Evolutionary conservation across 2,113 vertebrate genomes (phyloP), one percentile per base, ranked within the genome.

Genomic region (Sylvilagus bachmani): DNA sequence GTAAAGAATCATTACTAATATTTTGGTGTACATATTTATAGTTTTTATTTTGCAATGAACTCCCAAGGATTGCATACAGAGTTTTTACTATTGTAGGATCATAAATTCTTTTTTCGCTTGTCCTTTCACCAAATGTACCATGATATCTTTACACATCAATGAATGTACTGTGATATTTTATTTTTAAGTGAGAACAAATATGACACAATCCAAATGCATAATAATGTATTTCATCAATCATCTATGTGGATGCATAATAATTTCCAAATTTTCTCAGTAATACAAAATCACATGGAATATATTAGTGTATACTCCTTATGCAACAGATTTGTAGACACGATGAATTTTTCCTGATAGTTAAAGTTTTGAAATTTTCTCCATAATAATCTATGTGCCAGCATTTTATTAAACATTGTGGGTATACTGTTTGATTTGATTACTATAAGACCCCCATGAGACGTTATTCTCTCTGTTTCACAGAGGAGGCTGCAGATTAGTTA

Each of bases 221-320:
- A 38, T 61, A 69, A 69, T 77, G 0, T 55, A 91, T 75, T 90
- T 90, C 19, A 84, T 78, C 14, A 14, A 36, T 73, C 25, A n/a
- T 78, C 33, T 73, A 53, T 61, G 53, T 64, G 89, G n/a, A 51
- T 38, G 66, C 73, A 70, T 64, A 78, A 22, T 33, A 61, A 64
- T 95, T 96, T 93, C 31, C 58, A 29, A 27, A n/a, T 94, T 86
- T 92, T 94, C 31, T 89, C 5, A 71, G 70, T 55, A 61, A 93
- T 81, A 49, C 33, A 71, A 87, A 93, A 71, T 17, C 67, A 92
- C 27, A 84, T 71, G 92, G 19, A 62, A 77, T 17, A 95, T 49
- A 66, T 11, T 67, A 53, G 31, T 66, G 2, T 6, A 36, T 96
- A 74, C 10, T 78, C 25, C 70, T 71, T 75, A 61, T 25, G 11